Evolutionary conservation across 2,797 vertebrate species (phyloP), one percentile per base, ranked within the genome.

Genomic region (Rhinatrema bivittatum): DNA sequence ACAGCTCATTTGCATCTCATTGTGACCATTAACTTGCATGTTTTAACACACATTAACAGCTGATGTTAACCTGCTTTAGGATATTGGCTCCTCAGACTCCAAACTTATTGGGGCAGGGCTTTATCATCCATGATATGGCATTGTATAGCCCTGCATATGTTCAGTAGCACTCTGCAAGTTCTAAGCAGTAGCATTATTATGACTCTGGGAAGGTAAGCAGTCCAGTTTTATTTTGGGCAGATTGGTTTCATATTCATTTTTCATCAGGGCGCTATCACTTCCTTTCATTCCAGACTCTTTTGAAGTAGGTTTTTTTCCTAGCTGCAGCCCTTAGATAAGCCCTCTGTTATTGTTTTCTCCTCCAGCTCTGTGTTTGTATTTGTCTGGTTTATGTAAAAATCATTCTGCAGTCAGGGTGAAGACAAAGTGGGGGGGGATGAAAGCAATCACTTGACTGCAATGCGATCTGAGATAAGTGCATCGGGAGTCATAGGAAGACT

Each of bases 271-370:
- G 9, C 29, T 56, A 32, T 35, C n/a, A 49, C 16, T 59, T 12
- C 20, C 36, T 42, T 33, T 57, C 30, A 29, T 38, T 66, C 29
- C 32, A 62, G 46, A 52, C 30, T 29, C 14, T 39, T 29, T n/a
- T 50, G 30, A 32, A 38, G 42, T 20, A 59, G 44, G 18, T 47
- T 66, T 53, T 66, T 53, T 61, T n/a, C 42, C 53, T 61, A 54
- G 44, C 57, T 65, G 56, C 25, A 59, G 47, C 29, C 52, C 68
- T 47, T 34, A 50, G 56, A 38, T 65, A 68, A 69, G 27, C 29
- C 14, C n/a, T 10, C 5, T 52, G n/a, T n/a, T n/a, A n/a, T 42
- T 9, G n/a, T 24, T 2, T 12, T 24, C 36, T 58, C 54, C 59
- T 48, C 37, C 19, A 32, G 2, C 20, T 32, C 20, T 18, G 37